Evolutionary conservation across 2,797 vertebrate species (phyloP), one percentile per base, ranked within the genome.

Genomic region (Enteromius treurensis): DNA sequence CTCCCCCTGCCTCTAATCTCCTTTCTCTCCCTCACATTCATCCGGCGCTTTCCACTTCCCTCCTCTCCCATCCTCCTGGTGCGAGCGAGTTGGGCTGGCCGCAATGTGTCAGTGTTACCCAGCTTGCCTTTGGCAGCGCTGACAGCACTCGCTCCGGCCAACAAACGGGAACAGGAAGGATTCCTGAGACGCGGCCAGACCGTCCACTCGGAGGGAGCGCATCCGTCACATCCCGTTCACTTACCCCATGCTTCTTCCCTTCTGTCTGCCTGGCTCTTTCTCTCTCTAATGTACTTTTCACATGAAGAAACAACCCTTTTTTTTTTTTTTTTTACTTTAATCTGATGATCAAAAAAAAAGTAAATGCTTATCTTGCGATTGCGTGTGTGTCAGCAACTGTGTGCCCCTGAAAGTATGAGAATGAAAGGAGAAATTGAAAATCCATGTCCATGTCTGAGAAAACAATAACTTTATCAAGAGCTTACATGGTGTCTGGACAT

Each of bases 381-480:
- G 34, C 7, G 11, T 84, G 51, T 71, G 65, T 82, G 79, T 78
- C 60, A 15, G 55, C 11, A 23, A 26, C 23, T 60, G 55, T 14
- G 58, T 70, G 69, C 82, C 51, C 70, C 62, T 62, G 47, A 26
- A 53, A 68, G 84, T 71, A 70, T 86, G 86, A 87, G 89, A 85
- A 85, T 76, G 73, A 80, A 79, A 15, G 60, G 77, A 62, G 79
- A 89, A 88, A 92, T 87, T 87, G 90, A 91, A 92, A 92, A 92
- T 87, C 90, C 81, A 89, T 90, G 86, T 85, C 42, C 75, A 79
- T 78, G 82, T 73, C 83, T 70, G 88, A 89, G 89, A 91, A 90
- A 93, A 91, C 83, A 82, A 86, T 84, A 81, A 92, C 91, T 91
- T 90, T 85, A 90, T 92, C 90, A 87, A 6, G 42, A 89, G 83